Percentiles rank a stretch among this genome's conserved stretches.
These are phyloP conservation scores for Paralichthys olivaceus DNA, from an alignment of 2,113 vertebrate species.

Conservation along the genomic window DNA sequence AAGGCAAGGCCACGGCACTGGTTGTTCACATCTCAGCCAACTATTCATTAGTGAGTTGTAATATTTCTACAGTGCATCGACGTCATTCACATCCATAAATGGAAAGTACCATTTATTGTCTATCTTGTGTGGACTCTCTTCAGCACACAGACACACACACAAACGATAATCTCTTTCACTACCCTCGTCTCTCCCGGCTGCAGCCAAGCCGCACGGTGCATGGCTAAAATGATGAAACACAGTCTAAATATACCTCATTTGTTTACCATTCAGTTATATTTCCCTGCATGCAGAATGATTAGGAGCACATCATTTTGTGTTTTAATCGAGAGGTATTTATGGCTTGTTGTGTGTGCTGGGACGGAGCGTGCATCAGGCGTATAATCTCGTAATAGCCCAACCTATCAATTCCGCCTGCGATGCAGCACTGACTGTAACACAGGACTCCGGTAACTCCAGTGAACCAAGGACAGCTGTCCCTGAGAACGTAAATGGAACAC, in stretches of 20 bases:
- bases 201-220: not conserved
- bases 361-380: constrained; percentile 36
- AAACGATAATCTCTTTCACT: constrained; percentile 29
- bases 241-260: constrained; percentile 49
- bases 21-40: constrained; percentile 44
- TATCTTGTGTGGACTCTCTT: not conserved
- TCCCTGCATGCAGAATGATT: constrained; percentile 53
- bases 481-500: constrained; percentile 29
- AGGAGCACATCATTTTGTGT: constrained; percentile 45
- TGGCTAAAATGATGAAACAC: constrained; percentile 43
- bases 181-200: constrained; percentile 25
- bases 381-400: constrained; percentile 48
- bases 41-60: constrained; percentile 22
- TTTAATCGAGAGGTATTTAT: constrained; percentile 49
- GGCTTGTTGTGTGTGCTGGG: constrained; percentile 26
- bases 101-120: not conserved
- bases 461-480: constrained; percentile 45
- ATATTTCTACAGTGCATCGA: not conserved
- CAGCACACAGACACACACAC: not conserved
- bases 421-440: constrained; percentile 31
- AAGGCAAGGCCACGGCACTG: constrained; percentile 31
- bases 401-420: constrained; percentile 45
- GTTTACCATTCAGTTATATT: constrained; percentile 37
- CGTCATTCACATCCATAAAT: not conserved
- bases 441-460: constrained; percentile 45